A percentile compares a stretch with the other conserved stretches of the same genome.
These are phyloP conservation scores for Papilio helenus DNA, from an alignment of 1,140 invertebrate genomes.

Conservation along the genomic window DNA sequence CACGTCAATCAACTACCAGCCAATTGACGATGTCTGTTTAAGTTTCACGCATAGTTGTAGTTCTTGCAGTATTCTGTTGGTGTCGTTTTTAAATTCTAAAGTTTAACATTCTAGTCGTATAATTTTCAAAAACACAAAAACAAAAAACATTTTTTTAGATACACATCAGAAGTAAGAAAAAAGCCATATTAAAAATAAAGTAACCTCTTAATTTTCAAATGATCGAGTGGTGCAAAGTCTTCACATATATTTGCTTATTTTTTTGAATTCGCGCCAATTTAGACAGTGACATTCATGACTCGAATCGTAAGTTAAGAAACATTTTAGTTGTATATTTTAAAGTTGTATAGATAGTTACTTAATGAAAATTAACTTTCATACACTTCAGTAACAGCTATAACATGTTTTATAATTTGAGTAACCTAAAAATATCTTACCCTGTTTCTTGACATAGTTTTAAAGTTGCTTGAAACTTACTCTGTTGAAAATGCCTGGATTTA, in stretches of 20 bases:
- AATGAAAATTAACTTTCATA: background rate
- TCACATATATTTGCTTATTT: background rate
- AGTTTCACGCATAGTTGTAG: background rate
- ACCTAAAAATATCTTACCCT: conserved; percentile 2
- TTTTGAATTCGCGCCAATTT: conserved; percentile 22
- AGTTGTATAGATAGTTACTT: background rate
- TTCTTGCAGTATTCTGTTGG: background rate
- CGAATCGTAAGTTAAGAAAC: background rate
- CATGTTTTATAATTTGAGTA: conserved; percentile 10
- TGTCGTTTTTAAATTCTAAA: background rate
- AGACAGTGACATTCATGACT: conserved; percentile 1
- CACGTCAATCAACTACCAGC: background rate
- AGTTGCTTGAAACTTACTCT: background rate
- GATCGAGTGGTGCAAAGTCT: background rate
- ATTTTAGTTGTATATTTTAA: background rate
- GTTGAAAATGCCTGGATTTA: conserved; percentile 26
- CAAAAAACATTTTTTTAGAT: background rate
- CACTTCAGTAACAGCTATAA: background rate
- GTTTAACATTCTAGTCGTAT: background rate
- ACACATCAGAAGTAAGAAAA: background rate
- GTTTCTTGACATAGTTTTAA: conserved; percentile 5
- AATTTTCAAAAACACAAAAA: background rate
- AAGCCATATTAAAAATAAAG: background rate
- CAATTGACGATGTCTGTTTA: background rate
- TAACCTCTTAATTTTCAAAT: background rate